Percentiles rank a stretch among this genome's conserved stretches.
phyloP scores from a whole-genome alignment of 2,113 vertebrate species.

The Anoplopoma fimbria region DNA sequence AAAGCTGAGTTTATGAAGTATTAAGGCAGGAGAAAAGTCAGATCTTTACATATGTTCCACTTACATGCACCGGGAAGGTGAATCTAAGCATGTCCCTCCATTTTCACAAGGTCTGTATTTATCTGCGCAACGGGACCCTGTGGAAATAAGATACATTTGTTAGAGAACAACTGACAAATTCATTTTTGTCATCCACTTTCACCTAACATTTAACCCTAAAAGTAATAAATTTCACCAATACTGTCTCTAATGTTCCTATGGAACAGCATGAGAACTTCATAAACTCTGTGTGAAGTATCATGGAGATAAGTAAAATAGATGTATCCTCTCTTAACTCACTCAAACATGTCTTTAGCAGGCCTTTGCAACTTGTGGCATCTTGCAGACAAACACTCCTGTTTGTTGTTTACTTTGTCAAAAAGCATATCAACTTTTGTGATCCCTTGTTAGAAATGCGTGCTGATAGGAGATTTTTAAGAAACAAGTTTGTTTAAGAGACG shows the following conservation, averaged over 20 bases:
- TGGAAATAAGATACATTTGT: slow-evolving; percentile 61
- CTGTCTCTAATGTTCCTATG: neutral
- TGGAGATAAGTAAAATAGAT: neutral
- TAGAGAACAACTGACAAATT: slow-evolving; percentile 26
- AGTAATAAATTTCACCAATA: neutral
- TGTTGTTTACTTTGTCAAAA: slow-evolving; percentile 50
- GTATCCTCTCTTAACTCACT: neutral
- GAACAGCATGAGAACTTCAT: neutral
- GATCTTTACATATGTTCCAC: slow-evolving; percentile 52
- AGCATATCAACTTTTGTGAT: slow-evolving; percentile 43
- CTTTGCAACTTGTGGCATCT: slow-evolving; percentile 59
- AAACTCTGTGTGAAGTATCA: neutral
- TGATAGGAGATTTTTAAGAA: neutral
- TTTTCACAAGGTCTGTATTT: slow-evolving; percentile 84
- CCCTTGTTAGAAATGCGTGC: slow-evolving; percentile 19
- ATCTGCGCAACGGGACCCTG: slow-evolving; percentile 84
- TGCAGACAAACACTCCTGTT: slow-evolving; percentile 49
- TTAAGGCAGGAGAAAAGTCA: slow-evolving; percentile 1
- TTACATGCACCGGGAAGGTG: slow-evolving; percentile 84
- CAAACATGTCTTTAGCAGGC: neutral
- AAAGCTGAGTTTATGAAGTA: neutral
- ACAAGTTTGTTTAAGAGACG: neutral
- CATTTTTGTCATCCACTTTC: neutral
- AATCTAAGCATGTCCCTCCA: slow-evolving; percentile 85
- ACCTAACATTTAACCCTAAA: neutral